Percentiles rank a stretch among this genome's conserved stretches.
phyloP scores from a whole-genome alignment of 2,888 invertebrate species.

The Sthenelais limicola region DNA sequence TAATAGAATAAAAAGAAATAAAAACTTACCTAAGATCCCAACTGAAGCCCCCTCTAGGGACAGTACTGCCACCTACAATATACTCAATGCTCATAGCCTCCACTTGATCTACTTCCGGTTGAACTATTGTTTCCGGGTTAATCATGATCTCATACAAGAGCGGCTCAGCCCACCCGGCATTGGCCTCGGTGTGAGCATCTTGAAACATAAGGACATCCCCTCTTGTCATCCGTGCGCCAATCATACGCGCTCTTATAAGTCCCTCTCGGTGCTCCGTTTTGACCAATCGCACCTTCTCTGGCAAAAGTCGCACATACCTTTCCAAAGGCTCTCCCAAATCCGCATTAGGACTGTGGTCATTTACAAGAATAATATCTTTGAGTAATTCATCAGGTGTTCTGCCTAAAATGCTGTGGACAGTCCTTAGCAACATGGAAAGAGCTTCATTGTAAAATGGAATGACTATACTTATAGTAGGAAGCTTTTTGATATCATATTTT shows the following conservation, averaged over 20 bases:
- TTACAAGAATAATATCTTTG: slow-evolving; percentile 52
- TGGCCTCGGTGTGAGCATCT: slow-evolving; percentile 55
- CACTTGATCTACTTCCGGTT: slow-evolving; percentile 53
- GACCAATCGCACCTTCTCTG: slow-evolving; percentile 47
- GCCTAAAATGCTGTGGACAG: slow-evolving; percentile 56
- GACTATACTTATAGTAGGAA: slow-evolving; percentile 53
- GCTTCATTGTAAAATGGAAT: slow-evolving; percentile 61
- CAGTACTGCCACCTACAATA: slow-evolving; percentile 37
- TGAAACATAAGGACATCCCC: slow-evolving; percentile 53
- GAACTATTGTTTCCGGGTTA: slow-evolving; percentile 51
- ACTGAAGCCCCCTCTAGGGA: slow-evolving; percentile 55
- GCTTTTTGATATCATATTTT: slow-evolving; percentile 42
- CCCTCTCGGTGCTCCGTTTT: slow-evolving; percentile 54
- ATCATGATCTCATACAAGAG: slow-evolving; percentile 52
- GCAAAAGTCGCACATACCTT: slow-evolving; percentile 49
- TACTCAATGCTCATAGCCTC: slow-evolving; percentile 51
- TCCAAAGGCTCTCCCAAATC: slow-evolving; percentile 52
- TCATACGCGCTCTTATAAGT: slow-evolving; percentile 55
- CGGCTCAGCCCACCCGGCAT: slow-evolving; percentile 54
- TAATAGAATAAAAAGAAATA: slow-evolving; percentile 1
- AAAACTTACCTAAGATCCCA: slow-evolving; percentile 55
- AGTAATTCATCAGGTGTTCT: slow-evolving; percentile 53
- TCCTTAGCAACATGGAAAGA: slow-evolving; percentile 66
- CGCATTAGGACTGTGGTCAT: slow-evolving; percentile 52
- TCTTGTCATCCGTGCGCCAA: slow-evolving; percentile 51